Evolutionary conservation across 2,888 invertebrate species (phyloP).

Genomic region (Gonocerus acuteangulatus): DNA sequence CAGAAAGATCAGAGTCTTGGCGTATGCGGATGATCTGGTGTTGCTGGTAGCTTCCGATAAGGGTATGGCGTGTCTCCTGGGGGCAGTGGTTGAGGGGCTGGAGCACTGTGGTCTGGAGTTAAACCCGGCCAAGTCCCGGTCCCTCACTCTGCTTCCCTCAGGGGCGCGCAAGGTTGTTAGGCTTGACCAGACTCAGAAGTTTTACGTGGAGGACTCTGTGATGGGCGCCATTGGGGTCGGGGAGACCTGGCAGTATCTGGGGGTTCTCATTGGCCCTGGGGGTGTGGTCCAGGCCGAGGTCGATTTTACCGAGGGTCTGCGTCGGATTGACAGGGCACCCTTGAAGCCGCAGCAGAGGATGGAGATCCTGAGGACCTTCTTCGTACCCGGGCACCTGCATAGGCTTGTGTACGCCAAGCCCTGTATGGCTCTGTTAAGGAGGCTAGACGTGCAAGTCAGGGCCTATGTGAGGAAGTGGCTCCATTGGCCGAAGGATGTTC

Average conservation of each 20-base stretch:
- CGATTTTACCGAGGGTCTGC: slow-evolving; percentile 2
- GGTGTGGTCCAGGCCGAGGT: neutral
- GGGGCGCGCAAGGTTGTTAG: neutral
- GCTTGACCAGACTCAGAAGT: neutral
- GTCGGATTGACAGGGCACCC: neutral
- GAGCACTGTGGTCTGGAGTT: neutral
- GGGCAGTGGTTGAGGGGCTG: neutral
- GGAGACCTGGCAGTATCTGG: neutral
- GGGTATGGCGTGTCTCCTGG: neutral
- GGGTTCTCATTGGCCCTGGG: neutral
- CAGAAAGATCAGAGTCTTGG: slow-evolving; percentile 39
- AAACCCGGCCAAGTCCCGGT: neutral
- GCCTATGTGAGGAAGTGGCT: slow-evolving; percentile 39
- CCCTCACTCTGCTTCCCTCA: neutral
- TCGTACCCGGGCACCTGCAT: neutral
- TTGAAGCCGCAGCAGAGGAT: slow-evolving; percentile 5
- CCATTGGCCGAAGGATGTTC: slow-evolving; percentile 40
- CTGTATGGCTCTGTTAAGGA: slow-evolving; percentile 9
- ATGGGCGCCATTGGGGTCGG: neutral
- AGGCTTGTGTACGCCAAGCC: neutral
- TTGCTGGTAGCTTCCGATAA: neutral
- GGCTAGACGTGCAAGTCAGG: slow-evolving; percentile 41
- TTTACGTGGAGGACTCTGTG: neutral
- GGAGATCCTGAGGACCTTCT: neutral
- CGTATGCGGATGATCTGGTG: slow-evolving; percentile 39